These are phyloP conservation scores for Otus scops DNA, from an alignment of 2,797 vertebrate species.

Conservation along the genomic window DNA sequence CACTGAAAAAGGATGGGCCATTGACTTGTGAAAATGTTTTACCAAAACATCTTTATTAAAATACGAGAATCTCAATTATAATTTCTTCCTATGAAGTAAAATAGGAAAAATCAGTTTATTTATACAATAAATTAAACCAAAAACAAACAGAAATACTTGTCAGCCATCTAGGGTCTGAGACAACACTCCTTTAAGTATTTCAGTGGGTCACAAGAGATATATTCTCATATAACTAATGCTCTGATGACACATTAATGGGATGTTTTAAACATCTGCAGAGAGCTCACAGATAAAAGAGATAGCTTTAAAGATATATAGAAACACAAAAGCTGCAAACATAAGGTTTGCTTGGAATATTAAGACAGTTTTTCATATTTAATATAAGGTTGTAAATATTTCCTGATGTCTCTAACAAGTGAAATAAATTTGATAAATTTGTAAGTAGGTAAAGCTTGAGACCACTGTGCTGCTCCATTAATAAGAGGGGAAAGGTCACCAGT, in stretches of 20 bases:
- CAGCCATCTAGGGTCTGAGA: background rate
- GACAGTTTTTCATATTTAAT: slow-evolving; percentile 52
- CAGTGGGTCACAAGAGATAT: background rate
- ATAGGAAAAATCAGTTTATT: background rate
- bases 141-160: background rate
- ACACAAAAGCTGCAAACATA: background rate
- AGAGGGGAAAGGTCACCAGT: background rate
- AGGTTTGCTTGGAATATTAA: slow-evolving; percentile 39
- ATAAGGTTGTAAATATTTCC: slow-evolving; percentile 33
- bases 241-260: background rate
- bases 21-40: background rate
- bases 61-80: background rate
- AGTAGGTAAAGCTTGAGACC: background rate
- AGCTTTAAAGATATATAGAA: background rate
- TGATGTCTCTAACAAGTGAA: slow-evolving; percentile 6
- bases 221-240: background rate
- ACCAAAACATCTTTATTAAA: background rate
- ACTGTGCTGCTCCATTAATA: background rate
- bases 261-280: background rate
- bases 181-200: background rate
- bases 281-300: background rate
- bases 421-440: background rate
- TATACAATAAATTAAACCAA: background rate
- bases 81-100: background rate
- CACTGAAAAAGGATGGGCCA: background rate